Percentiles rank a stretch among this genome's conserved stretches.
Conservation (phyloP, 2,888 invertebrate species). For the Odontothrips loti region DNA sequence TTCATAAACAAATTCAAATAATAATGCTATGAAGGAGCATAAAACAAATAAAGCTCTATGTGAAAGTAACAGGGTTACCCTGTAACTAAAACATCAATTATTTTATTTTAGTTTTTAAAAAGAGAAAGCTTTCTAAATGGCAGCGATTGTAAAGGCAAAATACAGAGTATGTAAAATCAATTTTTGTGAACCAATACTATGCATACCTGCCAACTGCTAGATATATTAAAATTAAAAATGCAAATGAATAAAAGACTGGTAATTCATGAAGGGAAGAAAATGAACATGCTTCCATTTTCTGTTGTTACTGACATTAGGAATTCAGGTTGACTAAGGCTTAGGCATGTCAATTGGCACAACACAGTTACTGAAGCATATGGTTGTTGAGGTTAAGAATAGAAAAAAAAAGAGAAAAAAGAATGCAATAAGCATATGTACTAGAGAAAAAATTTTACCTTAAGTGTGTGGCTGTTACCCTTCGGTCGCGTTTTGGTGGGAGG, state of each 20-base stretch:
- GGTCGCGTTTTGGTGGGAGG: constrained; percentile 59
- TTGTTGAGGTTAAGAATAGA: constrained; percentile 28
- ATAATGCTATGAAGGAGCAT: too few species aligned
- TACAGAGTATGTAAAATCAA: background rate
- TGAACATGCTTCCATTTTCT: background rate
- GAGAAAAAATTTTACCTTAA: constrained; percentile 52
- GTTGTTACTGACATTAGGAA: background rate
- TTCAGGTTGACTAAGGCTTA: background rate
- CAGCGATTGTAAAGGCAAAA: background rate
- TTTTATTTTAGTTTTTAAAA: too few species aligned
- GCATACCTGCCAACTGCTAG: background rate
- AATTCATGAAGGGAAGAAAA: background rate
- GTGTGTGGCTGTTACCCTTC: constrained; percentile 63
- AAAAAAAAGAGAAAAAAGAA: constrained; percentile 31
- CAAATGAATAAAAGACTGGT: background rate
- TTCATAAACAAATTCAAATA: too few species aligned
- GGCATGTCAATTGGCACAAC: background rate
- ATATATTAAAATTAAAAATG: background rate
- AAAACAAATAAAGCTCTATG: too few species aligned
- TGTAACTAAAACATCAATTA: too few species aligned
- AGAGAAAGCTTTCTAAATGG: background rate
- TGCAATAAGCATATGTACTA: background rate
- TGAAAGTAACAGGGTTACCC: too few species aligned
- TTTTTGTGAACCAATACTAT: background rate
- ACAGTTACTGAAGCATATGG: constrained; percentile 31